phyloP scores from a whole-genome alignment of 2,888 invertebrate species.

The Uropetala carovei region DNA sequence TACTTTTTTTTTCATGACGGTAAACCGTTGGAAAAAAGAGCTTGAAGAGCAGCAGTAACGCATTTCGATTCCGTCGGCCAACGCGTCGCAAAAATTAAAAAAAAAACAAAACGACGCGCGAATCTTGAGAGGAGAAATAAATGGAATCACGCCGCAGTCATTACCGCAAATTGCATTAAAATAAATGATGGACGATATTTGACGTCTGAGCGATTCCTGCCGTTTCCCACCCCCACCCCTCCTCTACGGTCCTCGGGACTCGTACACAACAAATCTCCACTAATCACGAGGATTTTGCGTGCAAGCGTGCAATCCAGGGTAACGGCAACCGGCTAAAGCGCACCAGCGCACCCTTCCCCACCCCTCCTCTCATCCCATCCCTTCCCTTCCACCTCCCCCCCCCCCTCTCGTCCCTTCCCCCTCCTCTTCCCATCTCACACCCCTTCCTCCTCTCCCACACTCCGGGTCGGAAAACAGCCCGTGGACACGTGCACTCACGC shows the following conservation, averaged over 20 bases:
- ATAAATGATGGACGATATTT: constrained; percentile 4
- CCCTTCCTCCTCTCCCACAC: not conserved
- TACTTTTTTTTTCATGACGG: no score
- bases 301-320: not conserved
- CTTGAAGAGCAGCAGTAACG: no score
- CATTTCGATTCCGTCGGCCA: no score
- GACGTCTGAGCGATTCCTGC: not conserved
- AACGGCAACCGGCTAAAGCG: no score
- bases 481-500: not conserved
- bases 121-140: not conserved
- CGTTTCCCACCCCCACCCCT: not conserved
- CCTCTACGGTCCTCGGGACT: not conserved
- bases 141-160: not conserved
- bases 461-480: not conserved
- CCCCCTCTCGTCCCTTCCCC: not conserved
- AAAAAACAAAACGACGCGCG: no score
- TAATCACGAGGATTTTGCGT: constrained; percentile 28
- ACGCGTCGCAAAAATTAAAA: no score
- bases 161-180: not conserved
- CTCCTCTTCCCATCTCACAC: not conserved
- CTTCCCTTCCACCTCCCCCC: no score
- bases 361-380: not conserved
- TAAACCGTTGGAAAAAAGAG: no score
- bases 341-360: no score
- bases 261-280: not conserved